Conservation (phyloP, 30 jellyfish, hydroid and myxozoan genomes). For the Pseudorhiza aurosa region DNA sequence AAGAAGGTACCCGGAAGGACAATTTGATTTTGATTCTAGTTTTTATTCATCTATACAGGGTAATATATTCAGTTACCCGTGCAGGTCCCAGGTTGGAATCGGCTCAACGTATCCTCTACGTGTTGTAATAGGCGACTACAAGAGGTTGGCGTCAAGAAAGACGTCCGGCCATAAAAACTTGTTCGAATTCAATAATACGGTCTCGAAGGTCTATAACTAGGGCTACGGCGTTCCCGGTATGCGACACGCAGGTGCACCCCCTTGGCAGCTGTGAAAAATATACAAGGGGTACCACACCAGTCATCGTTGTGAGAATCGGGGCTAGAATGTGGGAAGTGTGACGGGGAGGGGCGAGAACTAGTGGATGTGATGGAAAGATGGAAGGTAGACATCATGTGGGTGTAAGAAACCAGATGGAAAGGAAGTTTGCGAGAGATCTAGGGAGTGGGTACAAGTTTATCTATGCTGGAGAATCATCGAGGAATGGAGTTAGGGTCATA, state of each 20-base stretch:
- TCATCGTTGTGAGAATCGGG: conserved; percentile 12
- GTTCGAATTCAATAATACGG: neutral
- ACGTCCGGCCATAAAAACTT: conserved; percentile 15
- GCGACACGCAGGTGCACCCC: too few species aligned
- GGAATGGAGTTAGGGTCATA: conserved; percentile 13
- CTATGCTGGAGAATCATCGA: conserved; percentile 2
- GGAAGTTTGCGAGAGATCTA: neutral
- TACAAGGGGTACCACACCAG: too few species aligned
- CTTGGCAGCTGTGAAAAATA: too few species aligned
- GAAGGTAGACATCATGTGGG: conserved; percentile 6
- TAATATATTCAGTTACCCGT: too few species aligned
- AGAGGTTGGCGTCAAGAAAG: conserved; percentile 32
- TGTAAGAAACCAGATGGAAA: conserved; percentile 34
- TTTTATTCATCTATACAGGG: too few species aligned
- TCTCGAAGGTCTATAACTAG: neutral
- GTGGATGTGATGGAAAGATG: conserved; percentile 3
- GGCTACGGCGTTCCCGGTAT: too few species aligned
- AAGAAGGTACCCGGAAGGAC: too few species aligned
- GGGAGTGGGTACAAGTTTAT: conserved; percentile 11
- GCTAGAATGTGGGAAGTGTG: conserved; percentile 16
- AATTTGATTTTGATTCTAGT: too few species aligned
- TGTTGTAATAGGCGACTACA: too few species aligned
- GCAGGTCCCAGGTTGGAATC: too few species aligned
- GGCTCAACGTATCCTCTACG: too few species aligned
- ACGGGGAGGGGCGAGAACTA: conserved; percentile 14